phyloP scores from a whole-genome alignment of 2,113 vertebrate species.

The Leucopsar rothschildi region DNA sequence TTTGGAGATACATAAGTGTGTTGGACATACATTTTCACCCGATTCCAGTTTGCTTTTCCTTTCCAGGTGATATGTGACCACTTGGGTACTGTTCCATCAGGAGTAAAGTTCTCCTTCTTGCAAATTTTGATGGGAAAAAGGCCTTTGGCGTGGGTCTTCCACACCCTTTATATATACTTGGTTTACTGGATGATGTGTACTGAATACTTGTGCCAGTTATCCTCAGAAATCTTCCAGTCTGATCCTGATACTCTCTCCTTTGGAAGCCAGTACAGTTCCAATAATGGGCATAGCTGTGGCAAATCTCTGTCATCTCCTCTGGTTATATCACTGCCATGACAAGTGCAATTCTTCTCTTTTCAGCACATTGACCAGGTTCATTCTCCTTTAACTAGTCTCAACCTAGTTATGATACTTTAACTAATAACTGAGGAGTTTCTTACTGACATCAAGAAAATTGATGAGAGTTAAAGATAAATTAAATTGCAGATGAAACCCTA shows the following conservation, averaged over 20 bases:
- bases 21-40: neutral
- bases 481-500: neutral
- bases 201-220: neutral
- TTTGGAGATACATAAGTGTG: accelerated
- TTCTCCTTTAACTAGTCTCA: neutral
- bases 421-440: neutral
- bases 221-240: neutral
- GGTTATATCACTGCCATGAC: neutral
- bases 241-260: neutral
- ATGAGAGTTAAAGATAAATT: neutral
- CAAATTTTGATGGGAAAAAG: neutral
- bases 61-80: accelerated
- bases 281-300: accelerated
- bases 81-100: neutral
- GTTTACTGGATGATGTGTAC: neutral
- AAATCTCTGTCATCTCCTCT: neutral
- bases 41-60: neutral
- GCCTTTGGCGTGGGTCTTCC: neutral
- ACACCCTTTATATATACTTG: neutral
- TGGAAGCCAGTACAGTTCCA: neutral
- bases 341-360: neutral
- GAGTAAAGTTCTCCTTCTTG: neutral
- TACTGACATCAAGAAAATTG: neutral
- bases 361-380: neutral
- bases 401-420: neutral